Base-by-base conservation (phyloP, 2,888 invertebrate genomes). In the Temnothorax ravouxi region DNA sequence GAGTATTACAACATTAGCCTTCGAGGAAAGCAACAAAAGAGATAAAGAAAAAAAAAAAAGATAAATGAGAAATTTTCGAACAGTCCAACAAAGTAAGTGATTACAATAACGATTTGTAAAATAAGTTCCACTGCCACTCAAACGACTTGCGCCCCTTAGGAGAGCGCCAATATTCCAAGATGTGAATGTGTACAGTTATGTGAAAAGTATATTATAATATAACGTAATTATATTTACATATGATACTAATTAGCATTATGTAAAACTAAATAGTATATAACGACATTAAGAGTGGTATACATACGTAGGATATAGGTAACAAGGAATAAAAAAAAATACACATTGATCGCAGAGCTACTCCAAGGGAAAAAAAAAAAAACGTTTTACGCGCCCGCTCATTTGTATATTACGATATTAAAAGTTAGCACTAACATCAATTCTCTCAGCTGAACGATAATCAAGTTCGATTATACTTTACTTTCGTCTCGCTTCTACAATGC, bases 91-190 rank as follows among this genome's bases (percentile, higher is more conserved):
- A 91, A 92, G 67, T 86, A 72, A 87, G 92, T 91, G 91, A 93
- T 92, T 89, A 92, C 91, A 92, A 92, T 92, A 92, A 93, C 88
- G 86, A 91, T 89, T 89, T 34, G 88, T 91, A 93, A 91, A 89
- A 92, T 90, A 89, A 89, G 93, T 93, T 94, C 93, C 93, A 94
- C 94, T 93, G 93, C 94, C 94, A 94, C 91, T 91, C 90, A 91
- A 93, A 93, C 88, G 93, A 93, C 93, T 93, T 92, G 93, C 91
- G 92, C 93, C 91, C 72, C 89, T 83, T 88, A 83, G 74, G 84
- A 52, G 86, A 89, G 89, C 87, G 89, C 88, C 87, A 88, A 91
- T 91, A 91, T 91, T 92, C 91, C 91, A 87, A 89, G 71, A 88
- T 90, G 92, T 93, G 92, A 92, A 92, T 93, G 92, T 93, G 93